These are phyloP conservation scores for Toxotes lorentzi DNA, from an alignment of 2,797 vertebrate species.

Conservation along the genomic window DNA sequence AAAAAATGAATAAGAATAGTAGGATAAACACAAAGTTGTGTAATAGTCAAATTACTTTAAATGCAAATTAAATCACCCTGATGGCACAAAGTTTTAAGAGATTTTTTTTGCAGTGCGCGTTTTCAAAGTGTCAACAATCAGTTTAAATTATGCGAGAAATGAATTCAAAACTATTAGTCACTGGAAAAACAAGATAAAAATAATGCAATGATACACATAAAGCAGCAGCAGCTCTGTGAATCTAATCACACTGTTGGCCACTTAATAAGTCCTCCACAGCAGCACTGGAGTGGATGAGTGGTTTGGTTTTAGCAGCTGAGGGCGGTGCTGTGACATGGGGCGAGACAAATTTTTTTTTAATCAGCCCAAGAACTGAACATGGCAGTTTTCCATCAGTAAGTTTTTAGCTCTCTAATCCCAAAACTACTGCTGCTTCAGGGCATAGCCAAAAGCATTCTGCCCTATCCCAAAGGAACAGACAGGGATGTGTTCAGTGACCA, in stretches of 20 bases:
- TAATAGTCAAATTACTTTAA: background rate
- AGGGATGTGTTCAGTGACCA: background rate
- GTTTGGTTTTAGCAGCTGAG: constrained; percentile 48
- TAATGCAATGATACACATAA: background rate
- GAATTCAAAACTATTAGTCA: constrained; percentile 22
- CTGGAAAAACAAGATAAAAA: constrained; percentile 7
- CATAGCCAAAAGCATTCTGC: background rate
- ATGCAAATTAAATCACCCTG: background rate
- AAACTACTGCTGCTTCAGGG: constrained; percentile 3
- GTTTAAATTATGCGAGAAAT: constrained; percentile 11
- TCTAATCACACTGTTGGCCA: constrained; percentile 39
- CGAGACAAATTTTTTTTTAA: constrained; percentile 34
- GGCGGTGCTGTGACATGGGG: constrained; percentile 39
- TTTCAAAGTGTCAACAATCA: constrained; percentile 4
- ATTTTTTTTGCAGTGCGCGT: background rate
- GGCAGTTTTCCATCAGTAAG: constrained; percentile 45
- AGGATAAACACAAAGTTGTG: background rate
- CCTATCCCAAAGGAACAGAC: constrained; percentile 19
- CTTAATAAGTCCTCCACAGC: constrained; percentile 52
- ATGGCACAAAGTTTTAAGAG: background rate
- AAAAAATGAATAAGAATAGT: fast-evolving
- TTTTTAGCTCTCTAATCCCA: constrained; percentile 31
- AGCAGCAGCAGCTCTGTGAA: constrained; percentile 22
- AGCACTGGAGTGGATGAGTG: constrained; percentile 57
- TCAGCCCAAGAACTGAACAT: constrained; percentile 35